Base-by-base conservation (phyloP, 2,113 vertebrate genomes). In the Balaenoptera acutorostrata region DNA sequence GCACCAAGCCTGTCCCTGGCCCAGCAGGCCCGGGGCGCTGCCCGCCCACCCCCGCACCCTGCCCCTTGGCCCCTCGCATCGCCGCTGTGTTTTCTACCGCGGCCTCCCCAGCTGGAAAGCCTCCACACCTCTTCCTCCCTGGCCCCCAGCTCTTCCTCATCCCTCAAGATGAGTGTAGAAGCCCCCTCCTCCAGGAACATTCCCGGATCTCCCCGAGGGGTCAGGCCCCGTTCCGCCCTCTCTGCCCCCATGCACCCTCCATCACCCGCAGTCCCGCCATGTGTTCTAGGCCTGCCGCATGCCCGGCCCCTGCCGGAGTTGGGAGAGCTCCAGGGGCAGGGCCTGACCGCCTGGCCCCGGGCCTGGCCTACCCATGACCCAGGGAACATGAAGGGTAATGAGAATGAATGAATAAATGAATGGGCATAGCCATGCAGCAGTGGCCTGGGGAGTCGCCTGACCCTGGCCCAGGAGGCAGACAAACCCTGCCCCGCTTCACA, bases 181-280 rank as follows among this genome's bases (percentile, higher is more conserved):
- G 11, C 23, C 17, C 15, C 31, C 29, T 75, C 33, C 23, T 69
- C 46, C 44, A 74, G 77, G 41, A 78, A 25, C 14, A 3, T 9
- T 14, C 29, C 71, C 11, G 12, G 18, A 18, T 27, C 11, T 49
- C 61, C 31, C 39, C 2, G 2, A 17, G 12, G n/a, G 4, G 5
- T 49, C 23, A 52, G 27, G 31, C 31, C 63, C 33, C 5, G 9
- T 20, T 41, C 33, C 15, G 27, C 9, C 23, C 64, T 9, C 46
- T 66, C 1, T 3, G 20, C 8, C 18, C 13, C 64, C 0, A 0
- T 25, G 31, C 0, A 10, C 8, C 78, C n/a, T n/a, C 23, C 39
- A 10, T 29, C 46, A 85, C 31, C 41, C 10, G 11, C 1, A 55
- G 46, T 36, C 7, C 5, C 20, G 41, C 27, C 39, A 14, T 2